These are phyloP conservation scores for Dyspetes luteomarginatus DNA, from an alignment of 2,888 invertebrate genomes.

Conservation along the genomic window DNA sequence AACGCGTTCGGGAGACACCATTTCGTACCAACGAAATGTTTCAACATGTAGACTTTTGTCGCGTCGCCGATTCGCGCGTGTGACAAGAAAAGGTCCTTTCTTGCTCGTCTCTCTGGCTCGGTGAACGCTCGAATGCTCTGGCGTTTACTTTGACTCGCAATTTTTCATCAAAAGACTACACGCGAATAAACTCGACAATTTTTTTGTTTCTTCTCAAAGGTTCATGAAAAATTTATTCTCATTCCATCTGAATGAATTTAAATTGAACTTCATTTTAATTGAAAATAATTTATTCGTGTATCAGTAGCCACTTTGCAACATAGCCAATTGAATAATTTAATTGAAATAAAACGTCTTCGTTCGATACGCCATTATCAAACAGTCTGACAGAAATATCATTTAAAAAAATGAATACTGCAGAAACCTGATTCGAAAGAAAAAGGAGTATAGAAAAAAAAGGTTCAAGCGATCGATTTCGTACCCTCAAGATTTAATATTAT, in stretches of 20 bases:
- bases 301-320: too few species aligned
- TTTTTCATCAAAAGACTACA: too few species aligned
- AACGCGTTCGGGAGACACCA: conserved; percentile 66
- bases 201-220: too few species aligned
- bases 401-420: neutral
- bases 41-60: conserved; percentile 45
- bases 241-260: too few species aligned
- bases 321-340: too few species aligned
- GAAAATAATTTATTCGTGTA: too few species aligned
- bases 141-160: too few species aligned
- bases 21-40: conserved; percentile 49
- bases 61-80: conserved; percentile 39
- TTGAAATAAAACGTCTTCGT: too few species aligned
- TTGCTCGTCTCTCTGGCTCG: neutral
- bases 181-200: too few species aligned
- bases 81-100: neutral
- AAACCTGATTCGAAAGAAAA: neutral
- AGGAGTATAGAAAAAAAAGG: neutral
- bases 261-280: too few species aligned
- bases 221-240: too few species aligned
- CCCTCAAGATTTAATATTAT: conserved; percentile 43
- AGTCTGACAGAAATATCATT: neutral
- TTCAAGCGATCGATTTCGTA: conserved; percentile 14
- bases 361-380: neutral
- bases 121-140: too few species aligned